Evolutionary conservation across 2,888 invertebrate genomes (phyloP).

Genomic region (Aplocera efformata): DNA sequence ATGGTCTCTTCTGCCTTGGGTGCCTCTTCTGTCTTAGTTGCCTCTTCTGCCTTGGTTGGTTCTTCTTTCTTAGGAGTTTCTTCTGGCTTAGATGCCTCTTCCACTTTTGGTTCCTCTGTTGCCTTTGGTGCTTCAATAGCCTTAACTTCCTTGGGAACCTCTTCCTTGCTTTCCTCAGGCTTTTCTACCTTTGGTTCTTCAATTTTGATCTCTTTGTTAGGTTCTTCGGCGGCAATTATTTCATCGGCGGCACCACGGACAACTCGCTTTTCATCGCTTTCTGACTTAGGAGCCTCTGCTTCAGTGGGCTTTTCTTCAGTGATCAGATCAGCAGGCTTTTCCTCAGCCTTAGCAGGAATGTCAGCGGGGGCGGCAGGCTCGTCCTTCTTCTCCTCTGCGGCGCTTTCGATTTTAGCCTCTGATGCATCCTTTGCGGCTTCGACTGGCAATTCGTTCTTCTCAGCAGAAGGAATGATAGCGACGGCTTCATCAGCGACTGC

Average conservation of each 20-base stretch:
- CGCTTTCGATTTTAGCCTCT: slow-evolving; percentile 16
- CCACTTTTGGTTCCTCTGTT: slow-evolving; percentile 5
- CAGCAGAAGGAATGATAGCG: slow-evolving; percentile 7
- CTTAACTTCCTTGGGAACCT: slow-evolving; percentile 9
- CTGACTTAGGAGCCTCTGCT: slow-evolving; percentile 5
- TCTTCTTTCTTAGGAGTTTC: slow-evolving; percentile 1
- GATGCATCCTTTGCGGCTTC: background rate
- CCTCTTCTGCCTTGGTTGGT: slow-evolving; percentile 1
- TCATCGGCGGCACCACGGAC: slow-evolving; percentile 63
- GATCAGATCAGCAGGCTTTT: slow-evolving; percentile 20
- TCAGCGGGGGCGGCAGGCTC: slow-evolving; percentile 15
- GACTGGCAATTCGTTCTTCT: slow-evolving; percentile 11
- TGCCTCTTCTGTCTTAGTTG: slow-evolving; percentile 24
- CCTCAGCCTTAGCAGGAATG: slow-evolving; percentile 13
- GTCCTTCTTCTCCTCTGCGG: slow-evolving; percentile 31
- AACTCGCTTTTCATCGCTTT: slow-evolving; percentile 41
- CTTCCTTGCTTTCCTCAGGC: slow-evolving; percentile 3
- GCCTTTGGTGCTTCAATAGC: slow-evolving; percentile 27
- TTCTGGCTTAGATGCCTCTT: slow-evolving; percentile 10
- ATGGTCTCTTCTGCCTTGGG: slow-evolving; percentile 27
- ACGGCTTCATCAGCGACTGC: slow-evolving; percentile 9
- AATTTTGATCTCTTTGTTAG: slow-evolving; percentile 24
- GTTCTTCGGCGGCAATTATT: slow-evolving; percentile 1
- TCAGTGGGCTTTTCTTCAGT: slow-evolving; percentile 26
- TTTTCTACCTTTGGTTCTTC: slow-evolving; percentile 18